Evolutionary conservation across 2,797 vertebrate species (phyloP), one percentile per base, ranked within the genome.

Genomic region (Pipistrellus nathusii): DNA sequence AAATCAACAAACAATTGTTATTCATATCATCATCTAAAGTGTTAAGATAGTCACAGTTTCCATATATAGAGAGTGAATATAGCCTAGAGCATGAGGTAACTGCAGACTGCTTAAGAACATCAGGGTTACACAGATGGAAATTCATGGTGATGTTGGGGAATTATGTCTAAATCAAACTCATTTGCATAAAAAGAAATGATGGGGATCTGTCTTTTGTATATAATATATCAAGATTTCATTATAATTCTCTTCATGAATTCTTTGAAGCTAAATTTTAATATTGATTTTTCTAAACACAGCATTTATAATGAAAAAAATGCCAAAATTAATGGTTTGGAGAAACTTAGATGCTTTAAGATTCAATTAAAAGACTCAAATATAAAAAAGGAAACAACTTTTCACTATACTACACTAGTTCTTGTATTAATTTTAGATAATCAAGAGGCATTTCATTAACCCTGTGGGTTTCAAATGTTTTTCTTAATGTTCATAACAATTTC

Each of bases 1-100:
- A 98, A 98, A 99, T 98, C 99, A 98, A 98, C 97, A 97, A 98
- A 98, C 98, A 98, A 98, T 99, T 99, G 99, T 98, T 99, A 99
- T 99, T 99, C 99, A 99, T 99, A 99, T 99, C 99, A 98, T 99
- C 98, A 98, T 98, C 98, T 96, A 97, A 98, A 98, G 97, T 98
- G 97, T 96, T 97, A 97, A 98, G 98, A 98, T 97, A 98, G 98
- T 97, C 98, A 97, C 98, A 98, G 98, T 98, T 98, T 96, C 98
- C 98, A 97, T 96, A 95, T 95, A 68, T 2, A 93, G 96, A 96
- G 73, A 95, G 96, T 97, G 98, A 97, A 98, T 98, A 98, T 95
- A 98, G 98, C 98, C 98, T 98, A 98, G 97, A 98, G 98, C 98
- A 98, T 97, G 97, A 98, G 98, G 98, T 98, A 98, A 98, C 98